These are phyloP conservation scores for Tetragnatha versicolor DNA, from an alignment of 1,140 invertebrate genomes.

Conservation along the genomic window DNA sequence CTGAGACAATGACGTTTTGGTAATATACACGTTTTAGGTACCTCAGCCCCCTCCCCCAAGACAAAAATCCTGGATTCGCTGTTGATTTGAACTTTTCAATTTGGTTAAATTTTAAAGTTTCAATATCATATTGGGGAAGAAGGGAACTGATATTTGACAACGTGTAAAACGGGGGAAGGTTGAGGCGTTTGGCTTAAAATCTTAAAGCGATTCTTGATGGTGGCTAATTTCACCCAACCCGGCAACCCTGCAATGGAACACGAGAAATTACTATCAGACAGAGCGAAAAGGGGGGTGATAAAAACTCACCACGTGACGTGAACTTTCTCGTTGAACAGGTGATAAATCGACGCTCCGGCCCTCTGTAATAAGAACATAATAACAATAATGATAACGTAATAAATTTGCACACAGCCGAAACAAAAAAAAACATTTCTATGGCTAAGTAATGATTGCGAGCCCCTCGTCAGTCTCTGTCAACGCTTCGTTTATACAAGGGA, in stretches of 20 bases:
- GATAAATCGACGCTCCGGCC: slow-evolving; percentile 43
- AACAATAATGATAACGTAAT: slow-evolving; percentile 52
- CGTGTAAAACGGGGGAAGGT: too few relatives aligned
- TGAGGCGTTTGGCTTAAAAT: too few relatives aligned
- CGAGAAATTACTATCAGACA: slow-evolving; percentile 16
- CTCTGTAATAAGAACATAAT: slow-evolving; percentile 36
- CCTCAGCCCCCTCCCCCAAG: too few relatives aligned
- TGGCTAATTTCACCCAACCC: not conserved
- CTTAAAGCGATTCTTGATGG: too few relatives aligned
- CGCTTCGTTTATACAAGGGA: slow-evolving; percentile 50
- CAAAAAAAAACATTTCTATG: not conserved
- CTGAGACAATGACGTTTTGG: too few relatives aligned
- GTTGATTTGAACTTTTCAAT: too few relatives aligned
- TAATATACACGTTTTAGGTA: too few relatives aligned
- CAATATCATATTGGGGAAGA: too few relatives aligned
- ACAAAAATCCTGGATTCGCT: too few relatives aligned
- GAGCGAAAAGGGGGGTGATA: slow-evolving; percentile 22
- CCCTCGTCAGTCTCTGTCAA: slow-evolving; percentile 42
- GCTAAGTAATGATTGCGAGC: slow-evolving; percentile 35
- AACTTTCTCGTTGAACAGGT: slow-evolving; percentile 25
- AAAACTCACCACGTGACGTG: slow-evolving; percentile 40
- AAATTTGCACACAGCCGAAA: slow-evolving; percentile 19
- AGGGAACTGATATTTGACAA: too few relatives aligned
- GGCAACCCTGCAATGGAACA: not conserved
- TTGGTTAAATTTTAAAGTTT: too few relatives aligned